Percentiles rank a stretch among this genome's conserved stretches.
phyloP scores from a whole-genome alignment of 2,888 invertebrate species.

The Synergus itoensis region DNA sequence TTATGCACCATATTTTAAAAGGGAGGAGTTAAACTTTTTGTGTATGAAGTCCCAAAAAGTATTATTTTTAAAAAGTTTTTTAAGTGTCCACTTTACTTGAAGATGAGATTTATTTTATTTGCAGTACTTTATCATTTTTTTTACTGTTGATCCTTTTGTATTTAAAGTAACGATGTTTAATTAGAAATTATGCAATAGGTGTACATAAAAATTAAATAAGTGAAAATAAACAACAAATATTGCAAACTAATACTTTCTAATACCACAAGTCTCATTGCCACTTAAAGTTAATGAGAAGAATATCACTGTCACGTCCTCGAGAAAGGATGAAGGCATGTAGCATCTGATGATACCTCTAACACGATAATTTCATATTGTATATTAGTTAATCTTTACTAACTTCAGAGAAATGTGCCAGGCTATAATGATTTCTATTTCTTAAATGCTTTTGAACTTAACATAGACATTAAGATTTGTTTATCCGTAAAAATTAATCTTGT shows the following conservation, averaged over 20 bases:
- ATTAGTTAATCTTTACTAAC: background rate
- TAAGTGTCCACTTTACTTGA: background rate
- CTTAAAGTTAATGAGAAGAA: constrained; percentile 21
- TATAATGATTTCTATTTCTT: background rate
- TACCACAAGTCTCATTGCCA: constrained; percentile 5
- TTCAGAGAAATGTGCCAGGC: background rate
- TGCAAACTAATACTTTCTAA: background rate
- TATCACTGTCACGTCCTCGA: constrained; percentile 33
- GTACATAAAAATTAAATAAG: too few relatives aligned
- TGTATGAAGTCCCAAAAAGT: background rate
- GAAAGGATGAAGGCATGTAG: constrained; percentile 25
- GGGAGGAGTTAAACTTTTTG: background rate
- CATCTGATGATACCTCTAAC: constrained; percentile 10
- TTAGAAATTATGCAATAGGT: background rate
- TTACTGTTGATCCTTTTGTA: background rate
- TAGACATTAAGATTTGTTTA: background rate
- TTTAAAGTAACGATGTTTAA: background rate
- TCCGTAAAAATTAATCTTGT: background rate
- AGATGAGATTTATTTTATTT: background rate
- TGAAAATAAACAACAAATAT: background rate
- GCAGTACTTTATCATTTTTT: background rate
- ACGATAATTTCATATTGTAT: constrained; percentile 18
- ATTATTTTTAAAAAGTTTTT: background rate
- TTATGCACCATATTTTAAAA: constrained; percentile 1
- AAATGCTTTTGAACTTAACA: background rate